Percentiles rank a stretch among this genome's conserved stretches.
These are phyloP conservation scores for Brotula barbata DNA, from an alignment of 2,797 vertebrate species.

Conservation along the genomic window DNA sequence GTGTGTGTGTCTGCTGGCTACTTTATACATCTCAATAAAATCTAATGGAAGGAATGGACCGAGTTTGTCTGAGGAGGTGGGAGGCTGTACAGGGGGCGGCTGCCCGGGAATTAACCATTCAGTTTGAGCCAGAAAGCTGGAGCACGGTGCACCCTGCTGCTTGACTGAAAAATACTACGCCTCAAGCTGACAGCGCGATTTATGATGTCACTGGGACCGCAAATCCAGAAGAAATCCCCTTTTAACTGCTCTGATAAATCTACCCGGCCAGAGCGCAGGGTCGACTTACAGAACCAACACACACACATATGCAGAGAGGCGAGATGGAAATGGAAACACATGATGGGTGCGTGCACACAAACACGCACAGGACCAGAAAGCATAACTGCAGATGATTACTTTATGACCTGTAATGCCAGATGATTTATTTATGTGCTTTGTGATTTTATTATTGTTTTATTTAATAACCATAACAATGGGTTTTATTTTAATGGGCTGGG, in stretches of 20 bases:
- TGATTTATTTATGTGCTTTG: slow-evolving; percentile 63
- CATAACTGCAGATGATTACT: slow-evolving; percentile 38
- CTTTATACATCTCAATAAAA: slow-evolving; percentile 83
- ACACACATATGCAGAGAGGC: slow-evolving; percentile 25
- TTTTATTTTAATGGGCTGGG: slow-evolving; percentile 58
- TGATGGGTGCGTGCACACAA: slow-evolving; percentile 27
- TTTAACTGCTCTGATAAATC: slow-evolving; percentile 80
- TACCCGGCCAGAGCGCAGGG: slow-evolving; percentile 56
- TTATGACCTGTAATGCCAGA: slow-evolving; percentile 42
- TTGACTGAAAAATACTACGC: slow-evolving; percentile 75
- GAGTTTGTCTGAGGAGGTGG: slow-evolving; percentile 63
- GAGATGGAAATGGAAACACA: slow-evolving; percentile 26
- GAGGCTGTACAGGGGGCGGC: slow-evolving; percentile 48
- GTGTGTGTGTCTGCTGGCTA: slow-evolving; percentile 67
- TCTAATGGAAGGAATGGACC: slow-evolving; percentile 72
- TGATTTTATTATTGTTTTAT: slow-evolving; percentile 72
- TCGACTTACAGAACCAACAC: slow-evolving; percentile 68
- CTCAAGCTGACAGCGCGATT: slow-evolving; percentile 75
- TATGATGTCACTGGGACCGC: slow-evolving; percentile 76
- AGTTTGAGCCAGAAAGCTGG: slow-evolving; percentile 64
- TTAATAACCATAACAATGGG: slow-evolving; percentile 74
- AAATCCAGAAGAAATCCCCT: slow-evolving; percentile 79
- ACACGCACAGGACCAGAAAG: slow-evolving; percentile 40
- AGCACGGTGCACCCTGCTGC: slow-evolving; percentile 72
- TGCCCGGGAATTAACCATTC: slow-evolving; percentile 69